Percentiles rank a stretch among this genome's conserved stretches.
phyloP scores from a whole-genome alignment of 2,888 invertebrate species.

The Ophonus ardosiacus region DNA sequence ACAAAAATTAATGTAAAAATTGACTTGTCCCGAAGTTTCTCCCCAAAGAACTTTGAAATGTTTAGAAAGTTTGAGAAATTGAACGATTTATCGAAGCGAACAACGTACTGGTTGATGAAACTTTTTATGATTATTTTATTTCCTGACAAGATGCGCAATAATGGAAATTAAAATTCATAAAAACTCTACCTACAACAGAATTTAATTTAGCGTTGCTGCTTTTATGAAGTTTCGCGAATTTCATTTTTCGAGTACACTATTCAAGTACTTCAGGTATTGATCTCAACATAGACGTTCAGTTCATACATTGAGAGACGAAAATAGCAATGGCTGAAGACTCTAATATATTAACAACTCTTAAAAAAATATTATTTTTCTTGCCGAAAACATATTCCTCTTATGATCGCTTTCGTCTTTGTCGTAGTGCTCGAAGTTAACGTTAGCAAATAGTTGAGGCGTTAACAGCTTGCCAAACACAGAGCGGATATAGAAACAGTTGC shows the following conservation, averaged over 20 bases:
- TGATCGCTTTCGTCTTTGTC: too few species aligned
- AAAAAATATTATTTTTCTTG: too few species aligned
- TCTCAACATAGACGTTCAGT: not conserved
- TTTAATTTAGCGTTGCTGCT: conserved; percentile 38
- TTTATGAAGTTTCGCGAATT: conserved; percentile 28
- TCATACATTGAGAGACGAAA: not conserved
- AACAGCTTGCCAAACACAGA: conserved; percentile 51
- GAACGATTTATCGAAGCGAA: conserved; percentile 48
- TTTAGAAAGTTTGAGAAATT: conserved; percentile 47
- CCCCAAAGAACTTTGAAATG: conserved; percentile 19
- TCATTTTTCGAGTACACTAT: conserved; percentile 1
- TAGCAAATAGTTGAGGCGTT: conserved; percentile 17
- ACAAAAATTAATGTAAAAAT: conserved; percentile 48
- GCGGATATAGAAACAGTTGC: conserved; percentile 53
- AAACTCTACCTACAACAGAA: conserved; percentile 30
- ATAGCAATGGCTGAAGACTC: too few species aligned
- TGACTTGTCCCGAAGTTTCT: conserved; percentile 36
- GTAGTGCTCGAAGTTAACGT: not conserved
- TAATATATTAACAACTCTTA: too few species aligned
- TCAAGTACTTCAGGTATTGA: not conserved
- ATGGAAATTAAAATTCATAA: conserved; percentile 44
- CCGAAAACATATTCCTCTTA: too few species aligned
- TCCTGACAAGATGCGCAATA: conserved; percentile 37
- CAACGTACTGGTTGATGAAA: conserved; percentile 43
- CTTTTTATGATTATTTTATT: conserved; percentile 54